Conservation (phyloP, 2,888 invertebrate genomes). For the Amblyteles armatorius region DNA sequence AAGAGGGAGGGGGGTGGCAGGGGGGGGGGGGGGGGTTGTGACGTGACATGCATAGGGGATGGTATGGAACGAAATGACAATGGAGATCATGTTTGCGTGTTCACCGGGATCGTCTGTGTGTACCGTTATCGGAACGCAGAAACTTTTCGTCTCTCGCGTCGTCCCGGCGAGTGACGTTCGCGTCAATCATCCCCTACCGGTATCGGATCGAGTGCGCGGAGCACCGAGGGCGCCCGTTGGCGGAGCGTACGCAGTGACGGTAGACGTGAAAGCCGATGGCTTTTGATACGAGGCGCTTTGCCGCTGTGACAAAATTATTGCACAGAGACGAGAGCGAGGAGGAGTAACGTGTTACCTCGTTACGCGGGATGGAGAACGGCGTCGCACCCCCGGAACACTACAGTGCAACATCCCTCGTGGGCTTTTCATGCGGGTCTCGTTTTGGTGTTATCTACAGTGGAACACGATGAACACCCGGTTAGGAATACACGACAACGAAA, state of each 20-base stretch:
- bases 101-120: background rate
- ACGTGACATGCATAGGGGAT: slow-evolving; percentile 8
- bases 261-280: slow-evolving; percentile 23
- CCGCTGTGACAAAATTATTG: slow-evolving; percentile 41
- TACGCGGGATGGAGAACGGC: background rate
- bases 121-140: slow-evolving; percentile 12
- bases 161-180: background rate
- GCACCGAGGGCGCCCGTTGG: slow-evolving; percentile 1
- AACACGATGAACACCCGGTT: too few relatives aligned
- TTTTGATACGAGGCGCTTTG: background rate
- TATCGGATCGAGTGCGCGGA: slow-evolving; percentile 27
- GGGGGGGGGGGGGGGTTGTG: background rate
- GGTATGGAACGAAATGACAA: background rate
- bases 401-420: too few relatives aligned
- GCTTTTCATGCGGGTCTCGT: too few relatives aligned
- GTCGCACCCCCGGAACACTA: background rate
- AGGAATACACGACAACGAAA: too few relatives aligned
- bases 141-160: slow-evolving; percentile 36
- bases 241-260: slow-evolving; percentile 21
- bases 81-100: background rate
- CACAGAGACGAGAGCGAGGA: slow-evolving; percentile 5
- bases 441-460: too few relatives aligned
- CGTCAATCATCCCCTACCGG: slow-evolving; percentile 53
- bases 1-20: background rate
- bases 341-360: background rate